Evolutionary conservation across 2,113 vertebrate genomes (phyloP).

Genomic region (Nycticorax nycticorax): DNA sequence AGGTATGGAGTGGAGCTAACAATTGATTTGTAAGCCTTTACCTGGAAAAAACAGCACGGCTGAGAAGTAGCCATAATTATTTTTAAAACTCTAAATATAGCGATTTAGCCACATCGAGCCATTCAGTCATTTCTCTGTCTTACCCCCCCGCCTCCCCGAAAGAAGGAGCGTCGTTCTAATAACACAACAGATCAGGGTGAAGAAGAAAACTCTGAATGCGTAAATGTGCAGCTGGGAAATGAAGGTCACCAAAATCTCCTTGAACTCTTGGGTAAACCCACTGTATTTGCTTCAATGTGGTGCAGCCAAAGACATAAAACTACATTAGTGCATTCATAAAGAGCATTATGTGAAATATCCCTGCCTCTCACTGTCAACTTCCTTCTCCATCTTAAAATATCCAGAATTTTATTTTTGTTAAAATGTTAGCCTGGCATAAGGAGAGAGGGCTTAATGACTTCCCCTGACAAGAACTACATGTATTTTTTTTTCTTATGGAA

Average conservation of each 20-base stretch:
- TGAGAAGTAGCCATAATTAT: neutral
- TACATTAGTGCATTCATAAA: constrained; percentile 6
- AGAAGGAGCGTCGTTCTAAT: neutral
- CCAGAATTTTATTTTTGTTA: constrained; percentile 58
- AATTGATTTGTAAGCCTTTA: neutral
- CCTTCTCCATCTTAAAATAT: constrained; percentile 48
- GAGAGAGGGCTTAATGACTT: constrained; percentile 66
- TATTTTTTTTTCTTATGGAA: constrained; percentile 31
- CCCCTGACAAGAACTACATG: constrained; percentile 62
- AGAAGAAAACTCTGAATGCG: neutral
- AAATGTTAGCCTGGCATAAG: constrained; percentile 62
- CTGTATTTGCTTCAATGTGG: constrained; percentile 16
- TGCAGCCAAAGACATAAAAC: constrained; percentile 22
- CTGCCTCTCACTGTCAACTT: constrained; percentile 47
- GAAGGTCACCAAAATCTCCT: constrained; percentile 40
- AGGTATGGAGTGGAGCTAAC: neutral
- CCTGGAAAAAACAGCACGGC: neutral
- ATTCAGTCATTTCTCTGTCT: neutral
- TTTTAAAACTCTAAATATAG: neutral
- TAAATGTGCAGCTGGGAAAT: neutral
- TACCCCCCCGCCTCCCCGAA: neutral
- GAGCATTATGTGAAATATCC: constrained; percentile 3
- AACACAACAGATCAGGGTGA: neutral
- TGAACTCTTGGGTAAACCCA: constrained; percentile 43
- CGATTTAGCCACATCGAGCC: neutral